A percentile compares a stretch with the other conserved stretches of the same genome.
phyloP scores from a whole-genome alignment of 1,140 invertebrate species.

The Atta colombica region DNA sequence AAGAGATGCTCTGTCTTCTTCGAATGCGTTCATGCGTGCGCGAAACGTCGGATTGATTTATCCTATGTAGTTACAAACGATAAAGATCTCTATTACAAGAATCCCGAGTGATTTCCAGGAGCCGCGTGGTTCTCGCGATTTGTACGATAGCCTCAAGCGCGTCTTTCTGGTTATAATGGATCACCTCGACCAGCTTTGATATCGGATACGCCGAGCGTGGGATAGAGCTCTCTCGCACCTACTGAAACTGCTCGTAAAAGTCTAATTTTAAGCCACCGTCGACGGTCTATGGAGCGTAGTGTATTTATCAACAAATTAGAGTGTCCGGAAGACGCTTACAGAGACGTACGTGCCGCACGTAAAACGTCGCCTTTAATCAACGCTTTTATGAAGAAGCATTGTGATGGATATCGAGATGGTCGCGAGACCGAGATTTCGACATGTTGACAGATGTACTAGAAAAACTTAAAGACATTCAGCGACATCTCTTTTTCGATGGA shows the following conservation, averaged over 20 bases:
- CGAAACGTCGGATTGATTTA: constrained; percentile 30
- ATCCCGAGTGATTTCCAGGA: constrained; percentile 16
- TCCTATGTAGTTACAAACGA: constrained; percentile 41
- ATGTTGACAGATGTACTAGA: background rate
- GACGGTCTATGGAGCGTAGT: constrained; percentile 51
- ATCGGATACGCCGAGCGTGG: constrained; percentile 74
- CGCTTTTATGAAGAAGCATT: constrained; percentile 28
- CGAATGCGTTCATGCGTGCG: background rate
- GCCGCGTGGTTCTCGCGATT: constrained; percentile 4
- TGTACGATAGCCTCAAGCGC: constrained; percentile 41
- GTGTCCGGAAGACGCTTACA: constrained; percentile 15
- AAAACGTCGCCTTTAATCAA: constrained; percentile 47
- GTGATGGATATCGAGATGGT: background rate
- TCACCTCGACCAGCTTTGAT: constrained; percentile 70
- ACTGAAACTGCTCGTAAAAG: constrained; percentile 76
- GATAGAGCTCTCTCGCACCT: constrained; percentile 66
- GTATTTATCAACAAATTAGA: constrained; percentile 80
- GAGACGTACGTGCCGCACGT: background rate
- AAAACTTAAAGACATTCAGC: constrained; percentile 3
- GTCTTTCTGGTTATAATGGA: constrained; percentile 64
- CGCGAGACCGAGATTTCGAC: background rate
- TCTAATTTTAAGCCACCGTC: constrained; percentile 77
- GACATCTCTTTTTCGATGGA: background rate
- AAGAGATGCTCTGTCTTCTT: background rate
- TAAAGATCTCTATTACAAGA: constrained; percentile 29